A percentile compares a stretch with the other conserved stretches of the same genome.
phyloP scores from a whole-genome alignment of 2,888 invertebrate genomes.

The Melitaea athalia region DNA sequence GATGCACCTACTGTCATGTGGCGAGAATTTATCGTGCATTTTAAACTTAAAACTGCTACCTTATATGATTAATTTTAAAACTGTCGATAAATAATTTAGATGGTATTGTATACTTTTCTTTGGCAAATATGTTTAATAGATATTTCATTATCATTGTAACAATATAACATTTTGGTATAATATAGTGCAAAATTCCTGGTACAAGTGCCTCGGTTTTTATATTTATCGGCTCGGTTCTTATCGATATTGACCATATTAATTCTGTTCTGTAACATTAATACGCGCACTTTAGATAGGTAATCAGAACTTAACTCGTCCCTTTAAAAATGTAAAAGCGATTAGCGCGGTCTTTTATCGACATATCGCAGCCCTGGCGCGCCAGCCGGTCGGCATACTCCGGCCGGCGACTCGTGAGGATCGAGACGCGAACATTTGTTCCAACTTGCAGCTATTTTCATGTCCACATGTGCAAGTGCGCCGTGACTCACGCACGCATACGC shows the following conservation, averaged over 20 bases:
- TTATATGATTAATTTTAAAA: not conserved
- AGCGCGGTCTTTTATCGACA: conserved; percentile 51
- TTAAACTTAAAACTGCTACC: conserved; percentile 24
- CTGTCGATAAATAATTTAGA: not conserved
- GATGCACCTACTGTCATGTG: conserved; percentile 60
- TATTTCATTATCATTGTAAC: no score
- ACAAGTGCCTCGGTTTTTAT: not conserved
- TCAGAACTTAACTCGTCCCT: not conserved
- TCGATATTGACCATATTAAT: not conserved
- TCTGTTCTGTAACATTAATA: not conserved
- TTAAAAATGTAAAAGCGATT: conserved; percentile 11
- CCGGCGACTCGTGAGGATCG: conserved; percentile 69
- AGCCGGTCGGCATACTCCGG: conserved; percentile 78
- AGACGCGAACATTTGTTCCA: conserved; percentile 71
- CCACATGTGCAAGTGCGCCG: conserved; percentile 65
- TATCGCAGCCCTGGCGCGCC: conserved; percentile 69
- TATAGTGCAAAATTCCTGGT: no score
- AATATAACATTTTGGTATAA: no score
- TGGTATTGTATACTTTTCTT: no score
- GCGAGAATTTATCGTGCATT: conserved; percentile 58
- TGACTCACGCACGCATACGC: conserved; percentile 74
- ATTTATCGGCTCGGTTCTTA: not conserved
- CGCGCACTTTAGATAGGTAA: conserved; percentile 9
- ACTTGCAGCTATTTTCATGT: conserved; percentile 70
- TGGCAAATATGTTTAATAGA: no score